Evolutionary conservation across 2,113 vertebrate genomes (phyloP).

Genomic region (Gopherus evgoodei): DNA sequence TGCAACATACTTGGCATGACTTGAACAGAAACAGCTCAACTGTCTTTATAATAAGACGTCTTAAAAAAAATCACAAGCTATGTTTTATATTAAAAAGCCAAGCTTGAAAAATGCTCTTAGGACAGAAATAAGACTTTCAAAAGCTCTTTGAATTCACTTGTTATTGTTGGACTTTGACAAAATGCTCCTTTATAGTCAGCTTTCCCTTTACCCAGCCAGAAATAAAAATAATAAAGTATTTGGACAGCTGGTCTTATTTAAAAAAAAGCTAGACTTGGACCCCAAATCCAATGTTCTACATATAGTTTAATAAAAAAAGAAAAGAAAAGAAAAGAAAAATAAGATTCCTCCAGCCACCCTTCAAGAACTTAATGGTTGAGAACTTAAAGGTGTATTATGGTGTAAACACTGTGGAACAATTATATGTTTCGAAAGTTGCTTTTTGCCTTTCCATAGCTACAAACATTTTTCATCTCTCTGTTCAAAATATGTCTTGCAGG

Average conservation of each 20-base stretch:
- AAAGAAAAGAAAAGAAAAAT: not conserved
- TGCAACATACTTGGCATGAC: not conserved
- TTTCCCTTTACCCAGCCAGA: slow-evolving; percentile 11
- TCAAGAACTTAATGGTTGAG: not conserved
- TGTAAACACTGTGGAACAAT: not conserved
- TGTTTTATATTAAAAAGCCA: not conserved
- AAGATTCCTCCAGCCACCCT: not conserved
- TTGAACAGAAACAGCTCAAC: not conserved
- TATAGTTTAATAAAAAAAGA: slow-evolving; percentile 18
- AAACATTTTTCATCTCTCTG: not conserved
- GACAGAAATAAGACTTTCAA: not conserved
- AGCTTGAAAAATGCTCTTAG: not conserved
- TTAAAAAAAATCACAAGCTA: not conserved
- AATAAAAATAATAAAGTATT: slow-evolving; percentile 52
- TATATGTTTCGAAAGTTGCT: not conserved
- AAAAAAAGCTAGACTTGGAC: slow-evolving; percentile 12
- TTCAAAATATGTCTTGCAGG: not conserved
- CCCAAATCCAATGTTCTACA: not conserved
- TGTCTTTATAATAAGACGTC: not conserved
- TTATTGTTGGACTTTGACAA: not conserved
- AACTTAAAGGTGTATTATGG: not conserved
- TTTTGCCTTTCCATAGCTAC: not conserved
- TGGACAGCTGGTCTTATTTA: slow-evolving; percentile 42
- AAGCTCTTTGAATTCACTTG: not conserved
- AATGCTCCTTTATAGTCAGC: slow-evolving; percentile 9